Conservation (phyloP, 2,888 invertebrate genomes). For the Drosophila quasianomalipes region DNA sequence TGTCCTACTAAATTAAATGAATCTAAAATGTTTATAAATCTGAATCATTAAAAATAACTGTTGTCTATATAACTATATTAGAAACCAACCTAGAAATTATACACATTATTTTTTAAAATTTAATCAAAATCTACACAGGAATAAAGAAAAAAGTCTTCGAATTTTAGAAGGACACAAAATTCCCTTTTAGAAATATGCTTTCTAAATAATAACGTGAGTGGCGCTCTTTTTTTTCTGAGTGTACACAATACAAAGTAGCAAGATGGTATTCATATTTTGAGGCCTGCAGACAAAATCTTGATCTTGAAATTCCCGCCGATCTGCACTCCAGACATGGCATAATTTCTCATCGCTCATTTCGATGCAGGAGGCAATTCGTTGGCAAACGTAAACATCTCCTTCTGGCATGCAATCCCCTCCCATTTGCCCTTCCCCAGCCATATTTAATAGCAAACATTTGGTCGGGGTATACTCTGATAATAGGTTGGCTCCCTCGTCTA, state of each 20-base stretch:
- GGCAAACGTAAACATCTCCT: slow-evolving; percentile 12
- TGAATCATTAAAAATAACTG: background rate
- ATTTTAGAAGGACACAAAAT: background rate
- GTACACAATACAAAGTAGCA: background rate
- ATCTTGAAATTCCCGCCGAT: slow-evolving; percentile 63
- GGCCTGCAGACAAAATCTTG: slow-evolving; percentile 22
- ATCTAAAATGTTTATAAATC: rapidly evolving
- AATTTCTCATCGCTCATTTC: slow-evolving; percentile 78
- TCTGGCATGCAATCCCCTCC: background rate
- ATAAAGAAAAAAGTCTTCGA: rapidly evolving
- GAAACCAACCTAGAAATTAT: rapidly evolving
- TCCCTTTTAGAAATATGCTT: too few relatives aligned
- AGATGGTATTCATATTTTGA: background rate
- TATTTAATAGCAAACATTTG: slow-evolving; percentile 56
- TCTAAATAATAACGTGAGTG: background rate
- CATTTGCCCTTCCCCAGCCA: background rate
- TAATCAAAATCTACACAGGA: background rate
- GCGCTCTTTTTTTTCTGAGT: background rate
- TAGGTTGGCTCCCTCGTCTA: slow-evolving; percentile 42
- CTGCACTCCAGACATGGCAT: slow-evolving; percentile 67
- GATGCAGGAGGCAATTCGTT: slow-evolving; percentile 69
- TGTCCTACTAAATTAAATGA: background rate
- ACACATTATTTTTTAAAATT: rapidly evolving
- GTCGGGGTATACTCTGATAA: slow-evolving; percentile 51
- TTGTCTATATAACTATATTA: rapidly evolving